These are phyloP conservation scores for Limenitis camilla DNA, from an alignment of 2,888 invertebrate genomes.

Conservation along the genomic window DNA sequence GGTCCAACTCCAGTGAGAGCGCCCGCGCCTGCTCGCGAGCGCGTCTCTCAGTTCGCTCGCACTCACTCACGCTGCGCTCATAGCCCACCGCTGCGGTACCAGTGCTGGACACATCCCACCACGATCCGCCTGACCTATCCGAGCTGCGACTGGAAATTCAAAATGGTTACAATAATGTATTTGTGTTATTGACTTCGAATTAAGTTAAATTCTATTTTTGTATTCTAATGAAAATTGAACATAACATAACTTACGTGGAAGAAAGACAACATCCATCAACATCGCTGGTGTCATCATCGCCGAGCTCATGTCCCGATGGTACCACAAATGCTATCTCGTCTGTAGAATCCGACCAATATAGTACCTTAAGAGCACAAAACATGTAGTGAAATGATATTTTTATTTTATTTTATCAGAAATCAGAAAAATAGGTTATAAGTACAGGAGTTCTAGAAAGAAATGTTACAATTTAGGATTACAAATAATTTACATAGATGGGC, in stretches of 20 bases:
- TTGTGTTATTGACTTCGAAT: not conserved
- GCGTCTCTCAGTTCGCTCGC: conserved; percentile 37
- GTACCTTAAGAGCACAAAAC: too few relatives aligned
- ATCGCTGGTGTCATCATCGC: conserved; percentile 52
- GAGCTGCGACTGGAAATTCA: conserved; percentile 31
- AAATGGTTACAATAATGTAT: not conserved
- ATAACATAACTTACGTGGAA: conserved; percentile 35
- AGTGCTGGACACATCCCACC: conserved; percentile 58
- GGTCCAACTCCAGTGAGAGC: conserved; percentile 81
- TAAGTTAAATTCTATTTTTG: not conserved
- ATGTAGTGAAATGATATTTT: too few relatives aligned
- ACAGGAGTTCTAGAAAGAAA: not conserved
- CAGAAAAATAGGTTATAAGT: too few relatives aligned
- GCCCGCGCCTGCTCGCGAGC: conserved; percentile 76
- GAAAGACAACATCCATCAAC: conserved; percentile 69
- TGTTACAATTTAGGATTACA: too few relatives aligned
- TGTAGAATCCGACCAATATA: conserved; percentile 97
- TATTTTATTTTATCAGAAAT: too few relatives aligned
- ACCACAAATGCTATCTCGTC: conserved; percentile 97
- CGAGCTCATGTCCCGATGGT: conserved; percentile 74
- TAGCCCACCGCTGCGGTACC: conserved; percentile 55
- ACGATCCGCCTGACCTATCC: conserved; percentile 38
- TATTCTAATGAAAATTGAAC: not conserved
- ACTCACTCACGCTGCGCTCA: conserved; percentile 75
- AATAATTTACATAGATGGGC: too few relatives aligned